phyloP scores from a whole-genome alignment of 2,113 vertebrate species.

The Suncus etruscus region DNA sequence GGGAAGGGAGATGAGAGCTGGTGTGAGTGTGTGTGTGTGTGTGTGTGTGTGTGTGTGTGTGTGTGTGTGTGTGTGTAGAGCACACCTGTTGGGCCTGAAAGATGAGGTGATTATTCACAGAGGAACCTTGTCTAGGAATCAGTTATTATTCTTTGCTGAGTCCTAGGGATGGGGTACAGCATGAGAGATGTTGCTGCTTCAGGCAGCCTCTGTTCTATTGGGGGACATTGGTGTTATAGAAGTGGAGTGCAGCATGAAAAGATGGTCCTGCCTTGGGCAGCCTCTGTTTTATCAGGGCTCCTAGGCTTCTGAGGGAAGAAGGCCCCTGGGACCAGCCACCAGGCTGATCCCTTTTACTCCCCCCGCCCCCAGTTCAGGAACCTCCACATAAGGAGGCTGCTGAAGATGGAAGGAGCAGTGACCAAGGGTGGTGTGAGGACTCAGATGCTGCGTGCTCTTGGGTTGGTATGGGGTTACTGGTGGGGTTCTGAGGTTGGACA shows the following conservation, averaged over 20 bases:
- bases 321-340: background rate
- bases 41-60: no score
- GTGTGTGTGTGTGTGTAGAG: no score
- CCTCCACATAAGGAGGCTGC: background rate
- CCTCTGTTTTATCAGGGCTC: no score
- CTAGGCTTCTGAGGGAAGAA: fast-evolving
- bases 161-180: no score
- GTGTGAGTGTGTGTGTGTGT: no score
- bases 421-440: fast-evolving
- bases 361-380: background rate
- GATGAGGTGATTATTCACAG: background rate
- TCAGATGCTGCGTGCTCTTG: background rate
- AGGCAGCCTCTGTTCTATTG: background rate
- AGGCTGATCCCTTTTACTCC: background rate
- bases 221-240: no score
- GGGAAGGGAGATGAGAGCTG: background rate
- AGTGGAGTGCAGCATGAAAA: no score
- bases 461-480: background rate
- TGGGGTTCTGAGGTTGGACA: background rate
- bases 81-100: no score
- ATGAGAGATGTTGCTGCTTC: background rate
- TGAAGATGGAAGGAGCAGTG: background rate
- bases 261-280: no score
- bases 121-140: background rate
- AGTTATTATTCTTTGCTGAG: no score